phyloP scores from a whole-genome alignment of 2,113 vertebrate genomes.

The Passer montanus region DNA sequence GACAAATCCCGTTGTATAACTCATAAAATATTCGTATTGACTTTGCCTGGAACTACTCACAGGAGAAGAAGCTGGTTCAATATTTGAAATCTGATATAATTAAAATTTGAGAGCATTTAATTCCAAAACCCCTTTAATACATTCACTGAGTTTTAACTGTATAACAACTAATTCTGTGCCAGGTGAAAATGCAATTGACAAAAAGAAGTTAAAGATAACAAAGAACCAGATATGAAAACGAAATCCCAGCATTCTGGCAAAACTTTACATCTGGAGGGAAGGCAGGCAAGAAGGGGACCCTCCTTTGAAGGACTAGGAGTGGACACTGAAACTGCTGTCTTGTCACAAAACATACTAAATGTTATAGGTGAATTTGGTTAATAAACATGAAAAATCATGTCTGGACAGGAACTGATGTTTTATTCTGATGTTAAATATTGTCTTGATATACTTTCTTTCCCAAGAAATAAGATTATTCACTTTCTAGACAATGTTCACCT shows the following conservation, averaged over 20 bases:
- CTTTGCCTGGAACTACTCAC: not conserved
- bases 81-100: constrained; percentile 45
- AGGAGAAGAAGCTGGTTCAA: not conserved
- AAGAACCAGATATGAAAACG: not conserved
- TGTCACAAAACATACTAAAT: not conserved
- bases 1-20: not conserved
- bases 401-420: not conserved
- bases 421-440: not conserved
- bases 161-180: not conserved
- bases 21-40: constrained; percentile 5
- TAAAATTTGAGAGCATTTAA: constrained; percentile 5
- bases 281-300: not conserved
- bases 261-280: not conserved
- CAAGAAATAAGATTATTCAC: not conserved
- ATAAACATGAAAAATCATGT: not conserved
- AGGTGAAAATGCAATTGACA: not conserved
- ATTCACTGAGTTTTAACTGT: not conserved
- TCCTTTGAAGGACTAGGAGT: not conserved
- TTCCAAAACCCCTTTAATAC: not conserved
- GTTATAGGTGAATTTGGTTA: not conserved
- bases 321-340: not conserved
- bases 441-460: not conserved
- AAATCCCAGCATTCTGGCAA: not conserved
- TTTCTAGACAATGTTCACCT: not conserved
- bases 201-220: not conserved